A percentile compares a stretch with the other conserved stretches of the same genome.
These are phyloP conservation scores for Stegastes partitus DNA, from an alignment of 2,113 vertebrate species.

Conservation along the genomic window DNA sequence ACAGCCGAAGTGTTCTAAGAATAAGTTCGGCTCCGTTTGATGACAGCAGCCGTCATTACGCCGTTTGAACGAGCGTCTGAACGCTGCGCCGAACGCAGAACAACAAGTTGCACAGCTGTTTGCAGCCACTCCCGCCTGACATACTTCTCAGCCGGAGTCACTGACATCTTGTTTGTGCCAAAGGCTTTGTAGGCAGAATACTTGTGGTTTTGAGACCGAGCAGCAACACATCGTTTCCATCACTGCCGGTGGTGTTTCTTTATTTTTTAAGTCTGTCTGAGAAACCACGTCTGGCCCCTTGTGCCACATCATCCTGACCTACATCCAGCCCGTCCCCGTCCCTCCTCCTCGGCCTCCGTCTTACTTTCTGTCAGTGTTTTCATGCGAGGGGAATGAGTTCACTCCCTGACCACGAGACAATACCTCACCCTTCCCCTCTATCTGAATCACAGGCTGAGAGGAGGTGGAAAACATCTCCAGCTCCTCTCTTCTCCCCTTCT, in stretches of 20 bases:
- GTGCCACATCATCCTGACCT: slow-evolving; percentile 71
- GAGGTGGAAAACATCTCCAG: slow-evolving; percentile 70
- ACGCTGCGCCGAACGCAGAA: slow-evolving; percentile 22
- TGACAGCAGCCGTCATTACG: not conserved
- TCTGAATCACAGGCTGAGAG: slow-evolving; percentile 71
- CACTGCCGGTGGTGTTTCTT: slow-evolving; percentile 37
- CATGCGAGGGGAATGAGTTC: slow-evolving; percentile 71
- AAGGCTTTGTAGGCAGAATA: slow-evolving; percentile 67
- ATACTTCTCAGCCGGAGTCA: slow-evolving; percentile 66
- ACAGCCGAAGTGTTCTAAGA: not conserved
- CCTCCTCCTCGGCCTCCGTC: no score
- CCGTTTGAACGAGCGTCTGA: slow-evolving; percentile 19
- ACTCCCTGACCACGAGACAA: slow-evolving; percentile 75
- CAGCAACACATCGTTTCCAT: slow-evolving; percentile 73
- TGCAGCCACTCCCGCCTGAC: slow-evolving; percentile 49
- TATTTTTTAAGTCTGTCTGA: slow-evolving; percentile 67
- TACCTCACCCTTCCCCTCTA: slow-evolving; percentile 73
- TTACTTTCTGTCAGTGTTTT: slow-evolving; percentile 45
- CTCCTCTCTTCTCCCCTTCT: slow-evolving; percentile 8
- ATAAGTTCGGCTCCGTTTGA: not conserved
- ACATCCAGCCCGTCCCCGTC: slow-evolving; percentile 49
- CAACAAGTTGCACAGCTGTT: slow-evolving; percentile 60
- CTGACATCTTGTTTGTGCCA: slow-evolving; percentile 47
- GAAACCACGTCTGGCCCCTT: slow-evolving; percentile 67
- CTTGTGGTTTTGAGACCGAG: slow-evolving; percentile 68